These are phyloP conservation scores for Tortricodes alternella DNA, from an alignment of 2,888 invertebrate genomes.

Conservation along the genomic window DNA sequence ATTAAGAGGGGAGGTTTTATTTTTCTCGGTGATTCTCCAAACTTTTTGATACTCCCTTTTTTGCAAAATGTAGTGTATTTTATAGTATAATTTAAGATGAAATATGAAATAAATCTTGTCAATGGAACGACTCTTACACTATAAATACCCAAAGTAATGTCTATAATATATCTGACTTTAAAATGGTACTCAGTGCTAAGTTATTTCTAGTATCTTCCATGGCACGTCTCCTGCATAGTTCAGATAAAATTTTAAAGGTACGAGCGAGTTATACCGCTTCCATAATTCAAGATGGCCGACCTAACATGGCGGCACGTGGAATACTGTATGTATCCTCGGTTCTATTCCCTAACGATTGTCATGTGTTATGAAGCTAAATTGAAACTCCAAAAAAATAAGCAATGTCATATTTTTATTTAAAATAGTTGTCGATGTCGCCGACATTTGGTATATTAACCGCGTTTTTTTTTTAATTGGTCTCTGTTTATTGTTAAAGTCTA, in stretches of 20 bases:
- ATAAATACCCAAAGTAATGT: neutral
- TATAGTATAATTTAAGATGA: too few species aligned
- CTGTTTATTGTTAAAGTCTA: neutral
- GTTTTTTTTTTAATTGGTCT: too few species aligned
- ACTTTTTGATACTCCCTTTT: too few species aligned
- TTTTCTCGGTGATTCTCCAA: too few species aligned
- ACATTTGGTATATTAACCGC: too few species aligned
- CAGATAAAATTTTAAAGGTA: slow-evolving; percentile 32
- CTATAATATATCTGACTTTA: neutral
- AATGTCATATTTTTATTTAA: neutral
- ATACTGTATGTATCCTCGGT: slow-evolving; percentile 30
- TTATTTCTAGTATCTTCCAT: slow-evolving; percentile 16
- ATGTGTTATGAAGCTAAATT: neutral
- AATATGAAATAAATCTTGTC: too few species aligned
- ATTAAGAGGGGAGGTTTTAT: too few species aligned
- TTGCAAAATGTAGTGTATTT: too few species aligned
- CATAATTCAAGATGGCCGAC: slow-evolving; percentile 41
- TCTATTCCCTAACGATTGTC: neutral
- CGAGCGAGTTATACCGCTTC: slow-evolving; percentile 28
- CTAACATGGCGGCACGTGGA: slow-evolving; percentile 39
- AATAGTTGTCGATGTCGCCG: too few species aligned
- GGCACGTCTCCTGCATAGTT: slow-evolving; percentile 26
- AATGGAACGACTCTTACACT: too few species aligned
- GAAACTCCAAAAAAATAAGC: neutral
- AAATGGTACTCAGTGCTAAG: slow-evolving; percentile 6